Conservation (phyloP, 2,113 vertebrate genomes). For the Scolopax mira region DNA sequence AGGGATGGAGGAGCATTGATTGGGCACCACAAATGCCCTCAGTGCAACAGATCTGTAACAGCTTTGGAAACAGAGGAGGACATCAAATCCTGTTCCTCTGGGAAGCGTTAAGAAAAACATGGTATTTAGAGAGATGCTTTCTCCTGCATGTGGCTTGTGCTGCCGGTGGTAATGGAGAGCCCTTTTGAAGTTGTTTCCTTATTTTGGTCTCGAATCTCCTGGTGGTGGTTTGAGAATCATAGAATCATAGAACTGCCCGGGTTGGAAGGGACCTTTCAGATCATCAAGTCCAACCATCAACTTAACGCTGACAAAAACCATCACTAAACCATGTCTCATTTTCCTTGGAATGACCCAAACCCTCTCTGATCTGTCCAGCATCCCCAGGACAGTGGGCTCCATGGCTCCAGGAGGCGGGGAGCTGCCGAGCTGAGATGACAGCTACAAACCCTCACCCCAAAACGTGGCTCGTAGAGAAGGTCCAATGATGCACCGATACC, state of each 20-base stretch:
- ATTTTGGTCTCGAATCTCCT: neutral
- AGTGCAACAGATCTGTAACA: neutral
- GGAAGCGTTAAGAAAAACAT: neutral
- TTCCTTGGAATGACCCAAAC: neutral
- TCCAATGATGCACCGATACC: accelerated
- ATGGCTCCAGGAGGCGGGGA: neutral
- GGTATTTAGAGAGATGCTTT: neutral
- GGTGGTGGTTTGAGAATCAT: neutral
- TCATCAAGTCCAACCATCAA: too few species aligned
- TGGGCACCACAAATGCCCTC: neutral
- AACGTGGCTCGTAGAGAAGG: neutral
- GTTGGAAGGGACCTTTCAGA: too few species aligned
- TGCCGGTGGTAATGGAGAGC: neutral
- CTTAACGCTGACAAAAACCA: too few species aligned
- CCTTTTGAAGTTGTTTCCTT: neutral
- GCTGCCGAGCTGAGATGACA: neutral
- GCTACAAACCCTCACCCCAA: neutral
- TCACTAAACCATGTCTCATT: too few species aligned
- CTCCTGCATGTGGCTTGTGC: neutral
- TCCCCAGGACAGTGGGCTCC: accelerated
- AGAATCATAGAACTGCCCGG: too few species aligned
- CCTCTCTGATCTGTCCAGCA: neutral
- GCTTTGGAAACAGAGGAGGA: neutral
- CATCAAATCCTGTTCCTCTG: neutral
- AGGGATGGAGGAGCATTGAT: neutral